Evolutionary conservation across 1,140 invertebrate genomes (phyloP).

Genomic region (Drosophila littoralis): DNA sequence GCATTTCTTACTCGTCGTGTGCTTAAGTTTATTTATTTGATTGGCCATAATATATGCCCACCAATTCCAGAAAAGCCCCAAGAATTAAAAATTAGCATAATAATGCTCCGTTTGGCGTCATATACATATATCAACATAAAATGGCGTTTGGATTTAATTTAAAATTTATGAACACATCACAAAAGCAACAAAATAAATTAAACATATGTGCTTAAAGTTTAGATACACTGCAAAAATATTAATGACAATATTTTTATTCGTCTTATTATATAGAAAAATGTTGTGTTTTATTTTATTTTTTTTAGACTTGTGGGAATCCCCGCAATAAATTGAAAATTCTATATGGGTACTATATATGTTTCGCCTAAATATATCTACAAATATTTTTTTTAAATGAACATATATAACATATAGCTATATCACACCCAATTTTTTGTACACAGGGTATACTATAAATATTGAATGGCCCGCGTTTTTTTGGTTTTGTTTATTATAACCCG

Average conservation of each 20-base stretch:
- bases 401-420: background rate
- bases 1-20: background rate
- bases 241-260: no score
- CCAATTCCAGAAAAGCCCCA: slow-evolving; percentile 39
- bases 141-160: slow-evolving; percentile 48
- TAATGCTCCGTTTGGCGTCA: slow-evolving; percentile 55
- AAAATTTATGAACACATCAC: slow-evolving; percentile 28
- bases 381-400: no score
- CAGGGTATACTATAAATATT: background rate
- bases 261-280: no score
- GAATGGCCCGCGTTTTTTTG: background rate
- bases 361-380: no score
- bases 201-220: background rate
- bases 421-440: background rate
- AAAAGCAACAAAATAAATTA: background rate
- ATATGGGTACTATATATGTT: no score
- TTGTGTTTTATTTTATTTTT: no score
- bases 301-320: no score
- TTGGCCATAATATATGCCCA: slow-evolving; percentile 2
- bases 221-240: background rate
- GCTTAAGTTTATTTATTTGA: background rate
- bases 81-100: slow-evolving; percentile 58
- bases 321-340: no score
- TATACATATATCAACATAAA: slow-evolving; percentile 45
- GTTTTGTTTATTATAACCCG: slow-evolving; percentile 1